Percentiles rank a stretch among this genome's conserved stretches.
phyloP scores from a whole-genome alignment of 1,140 invertebrate species.

The Dysdera silvatica region DNA sequence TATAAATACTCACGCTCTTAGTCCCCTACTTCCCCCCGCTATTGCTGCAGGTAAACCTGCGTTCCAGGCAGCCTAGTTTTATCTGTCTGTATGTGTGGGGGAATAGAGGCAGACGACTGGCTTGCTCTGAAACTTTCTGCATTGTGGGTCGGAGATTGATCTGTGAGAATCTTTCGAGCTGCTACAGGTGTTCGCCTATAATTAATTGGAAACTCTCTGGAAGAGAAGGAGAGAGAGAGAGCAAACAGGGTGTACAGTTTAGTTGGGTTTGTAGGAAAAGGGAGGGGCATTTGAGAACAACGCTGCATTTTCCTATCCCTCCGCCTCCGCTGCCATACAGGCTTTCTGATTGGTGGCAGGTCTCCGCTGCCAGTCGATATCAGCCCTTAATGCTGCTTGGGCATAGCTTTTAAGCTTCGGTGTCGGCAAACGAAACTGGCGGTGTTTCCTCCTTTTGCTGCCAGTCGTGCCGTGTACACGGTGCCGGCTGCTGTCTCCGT shows the following conservation, averaged over 20 bases:
- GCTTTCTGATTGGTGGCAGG: conserved; percentile 22
- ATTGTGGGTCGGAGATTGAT: conserved; percentile 27
- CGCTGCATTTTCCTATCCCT: background rate
- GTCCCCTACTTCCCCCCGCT: too few relatives aligned
- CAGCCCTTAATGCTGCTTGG: conserved; percentile 9
- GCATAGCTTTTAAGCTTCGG: conserved; percentile 22
- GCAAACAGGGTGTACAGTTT: background rate
- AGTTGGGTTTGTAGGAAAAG: too few relatives aligned
- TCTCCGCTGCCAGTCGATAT: conserved; percentile 26
- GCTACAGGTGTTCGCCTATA: conserved; percentile 21
- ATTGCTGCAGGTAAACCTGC: too few relatives aligned
- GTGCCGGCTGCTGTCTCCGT: background rate
- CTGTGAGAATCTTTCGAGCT: conserved; percentile 20
- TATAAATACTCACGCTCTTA: too few relatives aligned
- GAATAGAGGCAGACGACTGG: conserved; percentile 18
- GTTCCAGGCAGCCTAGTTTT: too few relatives aligned
- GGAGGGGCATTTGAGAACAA: background rate
- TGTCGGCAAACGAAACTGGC: background rate
- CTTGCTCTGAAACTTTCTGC: conserved; percentile 7
- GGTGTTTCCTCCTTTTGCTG: conserved; percentile 7
- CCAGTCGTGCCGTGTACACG: conserved; percentile 2
- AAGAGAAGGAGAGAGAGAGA: background rate
- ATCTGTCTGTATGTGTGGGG: background rate
- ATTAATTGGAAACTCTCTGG: conserved; percentile 26
- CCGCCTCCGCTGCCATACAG: conserved; percentile 6